A percentile compares a stretch with the other conserved stretches of the same genome.
Evolutionary conservation across 2,113 vertebrate species (phyloP).

Genomic region (Ploceus nigricollis): DNA sequence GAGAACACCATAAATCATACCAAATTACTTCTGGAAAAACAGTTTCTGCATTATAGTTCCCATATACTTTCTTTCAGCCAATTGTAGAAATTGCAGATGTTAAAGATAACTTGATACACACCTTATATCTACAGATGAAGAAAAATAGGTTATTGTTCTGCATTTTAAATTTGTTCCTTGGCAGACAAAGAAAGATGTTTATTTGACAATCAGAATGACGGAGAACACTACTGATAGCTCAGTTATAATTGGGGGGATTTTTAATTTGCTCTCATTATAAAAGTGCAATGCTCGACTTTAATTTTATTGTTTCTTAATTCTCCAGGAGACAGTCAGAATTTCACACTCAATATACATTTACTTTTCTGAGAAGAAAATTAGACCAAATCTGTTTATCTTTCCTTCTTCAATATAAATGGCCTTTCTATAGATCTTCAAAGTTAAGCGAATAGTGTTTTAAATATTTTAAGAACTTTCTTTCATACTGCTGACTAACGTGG

Average conservation of each 20-base stretch:
- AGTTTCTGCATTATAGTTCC: not conserved
- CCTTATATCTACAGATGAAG: not conserved
- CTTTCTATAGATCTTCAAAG: conserved; percentile 1
- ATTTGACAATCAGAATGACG: not conserved
- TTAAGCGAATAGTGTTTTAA: not conserved
- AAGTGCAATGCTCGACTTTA: not conserved
- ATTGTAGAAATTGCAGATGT: not conserved
- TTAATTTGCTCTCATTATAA: conserved; percentile 36
- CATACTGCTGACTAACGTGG: not conserved
- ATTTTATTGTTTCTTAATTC: conserved; percentile 19
- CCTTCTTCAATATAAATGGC: not conserved
- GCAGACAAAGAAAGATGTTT: not conserved
- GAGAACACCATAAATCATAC: not conserved
- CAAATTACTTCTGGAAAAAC: not conserved
- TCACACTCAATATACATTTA: not conserved
- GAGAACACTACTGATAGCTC: not conserved
- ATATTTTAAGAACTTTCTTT: not conserved
- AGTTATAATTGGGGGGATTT: not conserved
- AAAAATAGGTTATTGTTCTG: not conserved
- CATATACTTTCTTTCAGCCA: not conserved
- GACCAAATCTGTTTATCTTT: not conserved
- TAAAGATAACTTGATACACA: not conserved
- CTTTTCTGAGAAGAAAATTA: not conserved
- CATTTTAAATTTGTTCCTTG: not conserved
- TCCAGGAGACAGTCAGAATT: not conserved